Conservation (phyloP, 23 tunicate species). For the Oikopleura albicans region DNA sequence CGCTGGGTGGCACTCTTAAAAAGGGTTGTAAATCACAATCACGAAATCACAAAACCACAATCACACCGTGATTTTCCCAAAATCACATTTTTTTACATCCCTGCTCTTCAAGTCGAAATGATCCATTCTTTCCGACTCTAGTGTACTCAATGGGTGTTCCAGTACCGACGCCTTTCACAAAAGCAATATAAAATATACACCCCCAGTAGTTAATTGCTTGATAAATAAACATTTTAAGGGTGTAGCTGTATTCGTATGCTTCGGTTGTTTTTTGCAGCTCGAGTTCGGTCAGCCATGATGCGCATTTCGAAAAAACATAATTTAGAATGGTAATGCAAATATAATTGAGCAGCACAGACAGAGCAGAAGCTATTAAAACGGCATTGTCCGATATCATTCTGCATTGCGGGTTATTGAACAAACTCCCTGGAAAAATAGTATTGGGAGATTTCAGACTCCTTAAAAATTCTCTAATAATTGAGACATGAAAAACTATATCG, state of each 20-base stretch:
- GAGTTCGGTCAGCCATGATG: neutral
- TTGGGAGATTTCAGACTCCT: constrained; percentile 21
- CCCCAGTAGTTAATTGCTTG: constrained; percentile 56
- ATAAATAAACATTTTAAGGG: constrained; percentile 47
- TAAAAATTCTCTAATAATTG: no score
- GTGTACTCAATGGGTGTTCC: constrained; percentile 31
- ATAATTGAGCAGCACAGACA: neutral
- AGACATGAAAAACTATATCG: no score
- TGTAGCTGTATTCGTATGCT: constrained; percentile 42
- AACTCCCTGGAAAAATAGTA: no score
- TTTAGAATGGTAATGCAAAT: neutral
- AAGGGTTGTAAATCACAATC: no score
- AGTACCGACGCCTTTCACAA: constrained; percentile 35
- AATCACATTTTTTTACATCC: no score
- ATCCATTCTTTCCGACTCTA: constrained; percentile 22
- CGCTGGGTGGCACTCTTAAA: constrained; percentile 35
- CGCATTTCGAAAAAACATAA: neutral
- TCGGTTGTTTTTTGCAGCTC: constrained; percentile 38
- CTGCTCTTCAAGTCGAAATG: constrained; percentile 17
- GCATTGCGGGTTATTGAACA: no score
- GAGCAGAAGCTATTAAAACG: neutral
- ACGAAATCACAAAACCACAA: no score
- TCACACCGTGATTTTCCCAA: no score
- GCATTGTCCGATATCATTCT: neutral
- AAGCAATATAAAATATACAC: constrained; percentile 41